phyloP scores from a whole-genome alignment of 2,797 vertebrate genomes.

The Pseudomugil tenellus region DNA sequence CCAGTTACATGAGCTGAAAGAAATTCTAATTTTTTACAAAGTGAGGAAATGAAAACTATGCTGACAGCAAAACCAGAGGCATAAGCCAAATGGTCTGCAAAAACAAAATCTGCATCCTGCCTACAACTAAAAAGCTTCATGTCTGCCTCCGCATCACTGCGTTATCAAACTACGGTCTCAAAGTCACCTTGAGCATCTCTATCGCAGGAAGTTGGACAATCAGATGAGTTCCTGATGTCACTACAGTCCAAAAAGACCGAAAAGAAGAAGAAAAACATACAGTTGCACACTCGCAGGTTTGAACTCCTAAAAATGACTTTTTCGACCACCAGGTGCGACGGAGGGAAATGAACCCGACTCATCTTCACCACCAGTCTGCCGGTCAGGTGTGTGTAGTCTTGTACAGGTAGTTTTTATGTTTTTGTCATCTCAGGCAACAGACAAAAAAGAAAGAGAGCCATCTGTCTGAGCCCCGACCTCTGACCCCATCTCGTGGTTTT shows the following conservation, averaged over 20 bases:
- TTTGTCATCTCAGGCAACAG: slow-evolving; percentile 69
- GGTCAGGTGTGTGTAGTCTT: slow-evolving; percentile 38
- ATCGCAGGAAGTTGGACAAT: slow-evolving; percentile 3
- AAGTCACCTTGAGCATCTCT: neutral
- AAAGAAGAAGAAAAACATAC: slow-evolving; percentile 4
- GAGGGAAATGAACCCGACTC: slow-evolving; percentile 16
- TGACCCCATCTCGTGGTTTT: slow-evolving; percentile 45
- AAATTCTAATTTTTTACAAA: neutral
- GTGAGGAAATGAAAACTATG: neutral
- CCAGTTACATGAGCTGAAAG: neutral
- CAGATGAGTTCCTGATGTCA: slow-evolving; percentile 17
- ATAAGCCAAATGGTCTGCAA: neutral
- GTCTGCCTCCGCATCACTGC: neutral
- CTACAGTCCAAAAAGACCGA: slow-evolving; percentile 22
- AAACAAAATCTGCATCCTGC: neutral
- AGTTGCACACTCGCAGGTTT: slow-evolving; percentile 32
- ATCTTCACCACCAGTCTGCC: slow-evolving; percentile 26
- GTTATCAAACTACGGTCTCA: neutral
- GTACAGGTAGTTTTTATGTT: slow-evolving; percentile 50
- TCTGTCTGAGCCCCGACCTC: slow-evolving; percentile 59
- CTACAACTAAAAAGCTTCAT: neutral
- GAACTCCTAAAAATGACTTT: slow-evolving; percentile 19
- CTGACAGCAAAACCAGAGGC: neutral
- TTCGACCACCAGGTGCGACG: slow-evolving; percentile 19
- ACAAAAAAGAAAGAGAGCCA: slow-evolving; percentile 69